Base-by-base conservation (phyloP, 1,140 invertebrate species). In the Saccostrea cuccullata region DNA sequence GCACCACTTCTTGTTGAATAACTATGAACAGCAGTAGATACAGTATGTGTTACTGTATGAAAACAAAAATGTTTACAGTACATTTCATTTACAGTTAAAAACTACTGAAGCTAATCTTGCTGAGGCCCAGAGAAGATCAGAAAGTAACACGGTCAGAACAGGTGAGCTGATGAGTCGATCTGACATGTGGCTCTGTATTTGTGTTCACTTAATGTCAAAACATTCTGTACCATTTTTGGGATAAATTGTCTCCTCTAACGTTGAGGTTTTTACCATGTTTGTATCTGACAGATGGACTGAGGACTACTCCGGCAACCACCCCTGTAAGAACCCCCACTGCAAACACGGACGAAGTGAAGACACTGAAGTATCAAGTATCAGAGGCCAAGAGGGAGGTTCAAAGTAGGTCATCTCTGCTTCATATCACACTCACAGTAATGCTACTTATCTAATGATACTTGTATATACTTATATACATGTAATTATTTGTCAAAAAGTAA, bases 331-430 rank as follows among this genome's bases (percentile, higher is more conserved):
- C 9, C 30, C 30, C 70, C 30, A 0, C 26, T 13, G 85, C 77
- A 5, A 84, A 77, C 15, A 88, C 96, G 58, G 96, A 96, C 88
- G 96, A 96, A 94, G 95, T 96, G 15, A 96, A 97, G 91, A 97
- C 98, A 90, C 94, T 98, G n/a, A 97, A 98, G 94, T 95, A 96
- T 73, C 96, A 97, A 92, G 93, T 97, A 0, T 95, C 95, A n/a
- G 96, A 97, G 85, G 95, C 95, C 86, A 96, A 96, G 91, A 94
- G 95, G 15, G 97, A 98, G 95, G 96, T 97, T 15, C 96, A 96
- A 92, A 91, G 94, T 94, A 84, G 55, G 82, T 64, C 58, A 60
- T 1, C 0, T 36, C 30, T 36, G 1, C 30, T 36, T 36, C 0
- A 36, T 36, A 1, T 36, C 30, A 36, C 30, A 36, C 30, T 36